phyloP scores from a whole-genome alignment of 2,797 vertebrate genomes.

The Balearica regulorum region DNA sequence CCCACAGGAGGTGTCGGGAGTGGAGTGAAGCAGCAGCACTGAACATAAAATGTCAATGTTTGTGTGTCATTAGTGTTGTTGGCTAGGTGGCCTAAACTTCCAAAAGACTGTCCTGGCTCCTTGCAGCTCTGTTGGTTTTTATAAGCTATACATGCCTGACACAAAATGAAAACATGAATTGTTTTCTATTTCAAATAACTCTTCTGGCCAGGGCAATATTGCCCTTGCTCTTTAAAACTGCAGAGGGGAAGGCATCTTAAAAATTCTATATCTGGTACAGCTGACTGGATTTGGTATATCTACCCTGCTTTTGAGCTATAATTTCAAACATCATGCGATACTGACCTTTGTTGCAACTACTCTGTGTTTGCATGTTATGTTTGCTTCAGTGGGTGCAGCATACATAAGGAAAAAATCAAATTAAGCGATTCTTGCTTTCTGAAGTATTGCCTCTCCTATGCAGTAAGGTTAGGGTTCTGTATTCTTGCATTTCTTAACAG shows the following conservation, averaged over 20 bases:
- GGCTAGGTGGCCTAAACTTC: background rate
- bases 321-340: background rate
- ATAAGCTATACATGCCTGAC: background rate
- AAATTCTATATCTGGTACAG: background rate
- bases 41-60: background rate
- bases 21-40: background rate
- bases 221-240: background rate
- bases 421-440: background rate
- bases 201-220: background rate
- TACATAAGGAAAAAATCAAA: background rate
- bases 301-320: background rate
- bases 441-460: background rate
- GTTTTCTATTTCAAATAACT: background rate
- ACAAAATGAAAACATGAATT: background rate
- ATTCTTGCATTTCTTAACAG: background rate
- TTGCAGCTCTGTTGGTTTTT: background rate
- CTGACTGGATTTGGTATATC: background rate
- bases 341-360: background rate
- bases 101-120: background rate
- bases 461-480: background rate
- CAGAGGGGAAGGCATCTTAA: background rate
- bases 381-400: background rate
- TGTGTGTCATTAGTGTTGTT: background rate
- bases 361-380: background rate
- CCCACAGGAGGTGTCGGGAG: background rate